A percentile compares a stretch with the other conserved stretches of the same genome.
Evolutionary conservation across 2,113 vertebrate species (phyloP).

Genomic region (Cryptomyrus ogoouensis): DNA sequence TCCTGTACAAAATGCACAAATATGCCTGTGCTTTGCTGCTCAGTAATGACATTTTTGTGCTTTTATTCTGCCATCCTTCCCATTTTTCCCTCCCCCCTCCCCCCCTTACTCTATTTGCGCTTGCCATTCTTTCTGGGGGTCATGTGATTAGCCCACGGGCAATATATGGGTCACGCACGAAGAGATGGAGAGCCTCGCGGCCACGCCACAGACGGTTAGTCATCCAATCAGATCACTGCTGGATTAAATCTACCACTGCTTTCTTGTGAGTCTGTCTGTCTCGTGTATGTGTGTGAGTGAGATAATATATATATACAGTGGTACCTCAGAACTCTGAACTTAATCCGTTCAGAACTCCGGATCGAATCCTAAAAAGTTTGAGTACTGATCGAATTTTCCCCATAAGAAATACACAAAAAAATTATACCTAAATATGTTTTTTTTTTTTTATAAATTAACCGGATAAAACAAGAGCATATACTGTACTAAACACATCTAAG

Average conservation of each 20-base stretch:
- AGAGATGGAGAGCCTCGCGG: constrained; percentile 96
- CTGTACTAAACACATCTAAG: too few relatives aligned
- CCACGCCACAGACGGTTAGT: constrained; percentile 96
- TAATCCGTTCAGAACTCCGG: too few relatives aligned
- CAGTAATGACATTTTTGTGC: constrained; percentile 49
- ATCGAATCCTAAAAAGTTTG: too few relatives aligned
- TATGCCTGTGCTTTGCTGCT: constrained; percentile 47
- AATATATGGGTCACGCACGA: constrained; percentile 99
- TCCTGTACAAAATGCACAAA: constrained; percentile 26
- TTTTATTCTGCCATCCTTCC: constrained; percentile 71
- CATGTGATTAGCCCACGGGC: constrained; percentile 83
- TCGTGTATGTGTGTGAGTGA: background rate
- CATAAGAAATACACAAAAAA: too few relatives aligned
- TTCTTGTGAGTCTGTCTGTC: background rate
- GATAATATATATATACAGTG: background rate
- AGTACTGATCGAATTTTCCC: too few relatives aligned
- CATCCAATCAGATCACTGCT: constrained; percentile 16
- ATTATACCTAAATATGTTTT: too few relatives aligned
- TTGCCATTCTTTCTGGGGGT: constrained; percentile 64
- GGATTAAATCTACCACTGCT: background rate
- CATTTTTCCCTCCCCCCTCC: constrained; percentile 62
- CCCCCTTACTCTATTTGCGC: constrained; percentile 60
- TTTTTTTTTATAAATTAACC: too few relatives aligned
- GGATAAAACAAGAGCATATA: too few relatives aligned
- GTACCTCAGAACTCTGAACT: too few relatives aligned